Evolutionary conservation across 2,888 invertebrate species (phyloP).

Genomic region (Meloe dianella): DNA sequence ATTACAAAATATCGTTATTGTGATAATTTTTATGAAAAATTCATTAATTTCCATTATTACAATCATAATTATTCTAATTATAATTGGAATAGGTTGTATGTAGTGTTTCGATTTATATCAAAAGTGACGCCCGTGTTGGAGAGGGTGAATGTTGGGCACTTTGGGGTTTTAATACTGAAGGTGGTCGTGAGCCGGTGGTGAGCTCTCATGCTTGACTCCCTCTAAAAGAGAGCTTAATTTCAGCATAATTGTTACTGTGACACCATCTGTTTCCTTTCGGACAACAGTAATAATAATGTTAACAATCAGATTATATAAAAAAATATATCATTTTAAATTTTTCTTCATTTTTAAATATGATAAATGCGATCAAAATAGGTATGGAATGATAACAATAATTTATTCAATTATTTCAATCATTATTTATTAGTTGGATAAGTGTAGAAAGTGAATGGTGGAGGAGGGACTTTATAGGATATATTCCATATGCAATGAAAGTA

Average conservation of each 20-base stretch:
- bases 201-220: slow-evolving; percentile 58
- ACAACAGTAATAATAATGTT: slow-evolving; percentile 44
- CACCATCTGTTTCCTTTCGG: slow-evolving; percentile 61
- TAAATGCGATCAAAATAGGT: background rate
- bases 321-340: background rate
- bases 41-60: no score
- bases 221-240: slow-evolving; percentile 60
- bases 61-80: no score
- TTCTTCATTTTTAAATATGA: no score
- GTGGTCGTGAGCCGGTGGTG: slow-evolving; percentile 40
- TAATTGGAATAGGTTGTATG: no score
- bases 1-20: no score
- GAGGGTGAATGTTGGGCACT: slow-evolving; percentile 25
- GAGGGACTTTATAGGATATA: background rate
- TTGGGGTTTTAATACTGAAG: slow-evolving; percentile 35
- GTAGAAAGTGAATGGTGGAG: background rate
- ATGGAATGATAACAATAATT: no score
- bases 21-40: no score
- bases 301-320: slow-evolving; percentile 46
- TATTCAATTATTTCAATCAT: no score
- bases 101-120: no score
- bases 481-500: background rate
- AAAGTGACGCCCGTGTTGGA: no score
- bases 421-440: background rate
- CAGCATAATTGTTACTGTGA: slow-evolving; percentile 60